phyloP scores from a whole-genome alignment of 1,140 invertebrate species.

The Ips typographus region DNA sequence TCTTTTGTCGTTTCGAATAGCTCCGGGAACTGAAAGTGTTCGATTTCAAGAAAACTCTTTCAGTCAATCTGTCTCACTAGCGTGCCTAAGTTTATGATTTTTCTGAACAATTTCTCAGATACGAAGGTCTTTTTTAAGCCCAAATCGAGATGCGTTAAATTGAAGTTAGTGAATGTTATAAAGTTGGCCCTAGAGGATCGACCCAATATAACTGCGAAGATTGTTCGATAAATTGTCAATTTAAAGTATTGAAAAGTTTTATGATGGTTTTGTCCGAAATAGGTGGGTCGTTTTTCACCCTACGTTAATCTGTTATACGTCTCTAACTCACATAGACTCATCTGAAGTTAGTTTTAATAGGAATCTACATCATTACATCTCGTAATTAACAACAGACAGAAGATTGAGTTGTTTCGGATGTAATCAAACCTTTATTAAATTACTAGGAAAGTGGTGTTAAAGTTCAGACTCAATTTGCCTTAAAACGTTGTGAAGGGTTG shows the following conservation, averaged over 20 bases:
- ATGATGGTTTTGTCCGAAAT: constrained; percentile 5
- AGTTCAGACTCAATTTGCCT: too few relatives aligned
- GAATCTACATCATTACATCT: too few relatives aligned
- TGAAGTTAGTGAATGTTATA: constrained; percentile 33
- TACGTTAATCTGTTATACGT: too few relatives aligned
- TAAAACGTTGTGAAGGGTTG: too few relatives aligned
- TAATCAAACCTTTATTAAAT: too few relatives aligned
- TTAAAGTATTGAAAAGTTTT: constrained; percentile 34
- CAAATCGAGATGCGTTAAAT: constrained; percentile 30
- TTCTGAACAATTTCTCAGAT: constrained; percentile 31
- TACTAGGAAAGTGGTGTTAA: too few relatives aligned
- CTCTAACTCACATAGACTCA: too few relatives aligned
- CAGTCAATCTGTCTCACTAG: constrained; percentile 30
- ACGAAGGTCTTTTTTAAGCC: constrained; percentile 21
- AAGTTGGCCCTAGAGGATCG: constrained; percentile 32
- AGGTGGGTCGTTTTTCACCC: too few relatives aligned
- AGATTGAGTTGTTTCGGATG: too few relatives aligned
- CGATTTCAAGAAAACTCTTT: constrained; percentile 29
- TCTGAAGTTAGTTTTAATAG: too few relatives aligned
- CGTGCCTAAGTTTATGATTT: constrained; percentile 29
- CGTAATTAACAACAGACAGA: too few relatives aligned
- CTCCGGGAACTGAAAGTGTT: constrained; percentile 28
- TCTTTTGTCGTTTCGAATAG: constrained; percentile 17
- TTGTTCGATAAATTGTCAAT: constrained; percentile 34
- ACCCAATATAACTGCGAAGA: constrained; percentile 27